phyloP scores from a whole-genome alignment of 2,888 invertebrate genomes.

The Agriopis marginaria region DNA sequence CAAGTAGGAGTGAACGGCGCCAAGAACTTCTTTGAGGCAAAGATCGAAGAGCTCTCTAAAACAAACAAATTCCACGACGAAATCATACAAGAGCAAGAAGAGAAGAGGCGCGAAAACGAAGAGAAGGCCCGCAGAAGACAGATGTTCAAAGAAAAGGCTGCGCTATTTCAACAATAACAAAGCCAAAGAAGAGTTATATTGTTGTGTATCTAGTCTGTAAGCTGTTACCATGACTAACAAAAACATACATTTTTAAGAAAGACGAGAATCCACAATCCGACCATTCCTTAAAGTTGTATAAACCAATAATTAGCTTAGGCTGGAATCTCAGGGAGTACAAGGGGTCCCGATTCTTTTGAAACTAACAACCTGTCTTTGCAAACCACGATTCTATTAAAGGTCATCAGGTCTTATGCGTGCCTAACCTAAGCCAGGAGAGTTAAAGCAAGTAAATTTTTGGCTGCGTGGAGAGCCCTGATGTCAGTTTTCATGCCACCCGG shows the following conservation, averaged over 20 bases:
- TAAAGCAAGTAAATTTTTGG: background rate
- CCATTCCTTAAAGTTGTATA: background rate
- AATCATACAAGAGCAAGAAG: slow-evolving; percentile 96
- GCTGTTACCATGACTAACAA: slow-evolving; percentile 80
- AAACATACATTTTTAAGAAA: background rate
- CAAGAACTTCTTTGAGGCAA: slow-evolving; percentile 98
- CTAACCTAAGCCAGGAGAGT: background rate
- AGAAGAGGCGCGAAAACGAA: slow-evolving; percentile 93
- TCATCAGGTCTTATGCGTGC: background rate
- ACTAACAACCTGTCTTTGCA: background rate
- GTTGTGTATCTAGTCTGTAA: slow-evolving; percentile 76
- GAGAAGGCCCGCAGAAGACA: slow-evolving; percentile 93
- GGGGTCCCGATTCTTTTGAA: background rate
- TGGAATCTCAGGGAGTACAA: background rate
- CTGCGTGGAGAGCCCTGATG: no score
- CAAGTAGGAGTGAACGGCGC: slow-evolving; percentile 98
- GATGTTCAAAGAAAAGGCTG: slow-evolving; percentile 95
- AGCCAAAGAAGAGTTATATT: slow-evolving; percentile 17
- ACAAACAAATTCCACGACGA: slow-evolving; percentile 96
- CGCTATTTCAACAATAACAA: slow-evolving; percentile 88
- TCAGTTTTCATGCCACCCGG: no score
- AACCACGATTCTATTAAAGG: background rate
- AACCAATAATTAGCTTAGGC: background rate
- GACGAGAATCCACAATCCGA: background rate
- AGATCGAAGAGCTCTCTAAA: slow-evolving; percentile 94